Base-by-base conservation (phyloP, 2,888 invertebrate species). In the Lordiphosa fenestrarum region DNA sequence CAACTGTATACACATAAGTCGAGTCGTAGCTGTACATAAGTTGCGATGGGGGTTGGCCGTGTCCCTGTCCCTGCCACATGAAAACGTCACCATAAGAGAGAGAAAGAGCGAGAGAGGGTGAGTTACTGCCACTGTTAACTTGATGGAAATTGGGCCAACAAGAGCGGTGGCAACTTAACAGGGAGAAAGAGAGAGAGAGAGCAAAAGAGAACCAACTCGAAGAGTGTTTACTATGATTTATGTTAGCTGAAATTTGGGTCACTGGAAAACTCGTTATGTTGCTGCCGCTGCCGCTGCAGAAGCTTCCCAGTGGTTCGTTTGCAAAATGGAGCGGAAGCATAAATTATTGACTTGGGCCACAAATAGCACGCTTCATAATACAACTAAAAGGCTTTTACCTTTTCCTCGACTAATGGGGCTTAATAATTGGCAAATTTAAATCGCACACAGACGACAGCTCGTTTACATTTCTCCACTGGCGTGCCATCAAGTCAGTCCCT, bases 1-100 rank as follows among this genome's bases (percentile, higher is more conserved):
- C 85, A 85, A 81, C 63, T 63, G 85, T 82, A 81, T 63, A 85
- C 77, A 76, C 10, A 30, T 30, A 30, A 30, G 30, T 7, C 25
- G 62, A 23, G 44, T 39, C 30, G n/a, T 39, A 25, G 47, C 25
- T 44, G 39, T 38, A 36, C 44, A 51, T 52, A 44, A 9, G 23
- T 38, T 35, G 40, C 15, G 10, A 3, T 30, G 30, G 49, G 75
- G 76, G 71, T 71, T 76, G 82, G 59, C 60, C 50, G 44, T 62
- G 62, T 42, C 57, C 57, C 37, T 66, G 61, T 33, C 66, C 65
- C 44, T 61, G 71, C 30, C 56, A 57, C 36, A 60, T 68, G 64
- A 71, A 75, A 64, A 62, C 70, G 59, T 51, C 63, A 64, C 57
- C 63, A 46, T 35, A 44, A 37, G 41, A 53, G 53, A 58, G 54